A percentile compares a stretch with the other conserved stretches of the same genome.
phyloP scores from a whole-genome alignment of 1,140 invertebrate genomes.

The Drosophila teissieri region DNA sequence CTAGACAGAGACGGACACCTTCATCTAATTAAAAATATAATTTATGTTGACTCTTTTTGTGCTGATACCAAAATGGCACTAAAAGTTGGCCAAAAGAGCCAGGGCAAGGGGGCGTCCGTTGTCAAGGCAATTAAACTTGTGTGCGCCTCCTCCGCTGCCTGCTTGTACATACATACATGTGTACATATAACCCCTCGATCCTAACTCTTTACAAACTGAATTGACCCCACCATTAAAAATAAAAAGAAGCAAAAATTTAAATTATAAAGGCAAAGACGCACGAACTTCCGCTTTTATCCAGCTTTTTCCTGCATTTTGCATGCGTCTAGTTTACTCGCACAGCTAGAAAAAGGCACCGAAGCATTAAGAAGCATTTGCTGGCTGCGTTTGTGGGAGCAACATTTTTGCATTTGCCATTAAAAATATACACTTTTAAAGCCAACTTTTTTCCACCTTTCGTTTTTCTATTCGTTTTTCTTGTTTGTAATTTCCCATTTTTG shows the following conservation, averaged over 20 bases:
- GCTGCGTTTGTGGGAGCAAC: slow-evolving; percentile 20
- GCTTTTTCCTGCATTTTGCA: slow-evolving; percentile 28
- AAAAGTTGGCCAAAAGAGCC: slow-evolving; percentile 32
- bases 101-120: slow-evolving; percentile 5
- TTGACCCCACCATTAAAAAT: slow-evolving; percentile 20
- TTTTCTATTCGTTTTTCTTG: neutral
- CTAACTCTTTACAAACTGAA: slow-evolving; percentile 26
- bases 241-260: neutral
- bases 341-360: slow-evolving; percentile 62
- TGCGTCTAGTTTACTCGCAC: slow-evolving; percentile 49
- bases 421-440: slow-evolving; percentile 49
- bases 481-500: slow-evolving; percentile 61
- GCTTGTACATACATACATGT: neutral
- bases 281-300: too few relatives aligned
- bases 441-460: slow-evolving; percentile 4
- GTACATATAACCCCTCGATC: neutral
- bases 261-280: slow-evolving; percentile 5
- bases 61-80: slow-evolving; percentile 51
- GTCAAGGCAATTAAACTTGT: slow-evolving; percentile 61
- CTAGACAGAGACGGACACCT: slow-evolving; percentile 31
- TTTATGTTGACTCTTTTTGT: slow-evolving; percentile 42
- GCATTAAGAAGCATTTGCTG: slow-evolving; percentile 52
- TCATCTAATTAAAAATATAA: slow-evolving; percentile 62
- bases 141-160: neutral
- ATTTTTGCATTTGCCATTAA: slow-evolving; percentile 57